Evolutionary conservation across 2,797 vertebrate species (phyloP).

Genomic region (Prionace glauca): DNA sequence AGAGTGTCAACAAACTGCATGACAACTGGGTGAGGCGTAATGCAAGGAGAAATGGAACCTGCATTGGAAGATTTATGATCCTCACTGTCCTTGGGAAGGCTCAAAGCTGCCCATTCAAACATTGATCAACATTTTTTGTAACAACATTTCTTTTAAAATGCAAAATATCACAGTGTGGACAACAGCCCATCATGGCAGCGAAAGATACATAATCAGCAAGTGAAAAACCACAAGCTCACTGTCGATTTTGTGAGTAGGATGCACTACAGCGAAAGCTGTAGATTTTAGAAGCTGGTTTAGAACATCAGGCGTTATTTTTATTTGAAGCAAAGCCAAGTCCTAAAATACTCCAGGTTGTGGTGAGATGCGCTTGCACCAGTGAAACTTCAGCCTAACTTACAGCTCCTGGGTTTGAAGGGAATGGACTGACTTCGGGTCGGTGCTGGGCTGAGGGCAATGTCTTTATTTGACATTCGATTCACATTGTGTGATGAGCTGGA

Average conservation of each 20-base stretch:
- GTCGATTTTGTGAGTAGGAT: not conserved
- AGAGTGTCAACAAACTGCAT: not conserved
- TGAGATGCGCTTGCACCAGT: not conserved
- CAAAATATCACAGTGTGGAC: not conserved
- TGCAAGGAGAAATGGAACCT: not conserved
- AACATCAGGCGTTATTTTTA: not conserved
- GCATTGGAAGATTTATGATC: not conserved
- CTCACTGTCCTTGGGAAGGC: not conserved
- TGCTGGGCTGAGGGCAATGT: not conserved
- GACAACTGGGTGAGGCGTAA: not conserved
- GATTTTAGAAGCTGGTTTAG: not conserved
- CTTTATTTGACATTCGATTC: not conserved
- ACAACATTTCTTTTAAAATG: not conserved
- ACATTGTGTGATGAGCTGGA: too few species aligned
- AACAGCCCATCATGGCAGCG: not conserved
- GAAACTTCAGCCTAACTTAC: not conserved
- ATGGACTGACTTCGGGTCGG: not conserved
- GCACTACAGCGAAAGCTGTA: not conserved
- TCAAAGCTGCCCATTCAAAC: not conserved
- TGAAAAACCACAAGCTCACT: not conserved
- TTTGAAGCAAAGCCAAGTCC: not conserved
- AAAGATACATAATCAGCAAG: not conserved
- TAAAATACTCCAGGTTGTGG: not conserved
- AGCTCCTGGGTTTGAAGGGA: not conserved
- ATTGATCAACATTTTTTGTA: not conserved